phyloP scores from a whole-genome alignment of 2,797 vertebrate genomes.

The Myotis daubentonii region DNA sequence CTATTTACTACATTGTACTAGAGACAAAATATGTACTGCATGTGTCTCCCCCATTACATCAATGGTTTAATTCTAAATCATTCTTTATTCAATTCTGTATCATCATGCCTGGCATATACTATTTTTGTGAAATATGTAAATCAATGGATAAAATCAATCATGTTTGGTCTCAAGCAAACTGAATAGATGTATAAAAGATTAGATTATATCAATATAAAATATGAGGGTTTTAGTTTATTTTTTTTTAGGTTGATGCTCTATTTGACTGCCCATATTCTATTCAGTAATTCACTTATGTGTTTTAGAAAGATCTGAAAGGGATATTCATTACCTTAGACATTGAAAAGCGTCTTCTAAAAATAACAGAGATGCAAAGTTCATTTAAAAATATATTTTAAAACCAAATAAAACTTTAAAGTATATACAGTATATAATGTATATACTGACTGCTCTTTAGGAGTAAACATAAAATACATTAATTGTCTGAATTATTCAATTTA shows the following conservation, averaged over 20 bases:
- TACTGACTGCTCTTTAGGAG: neutral
- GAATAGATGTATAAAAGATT: neutral
- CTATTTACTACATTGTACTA: neutral
- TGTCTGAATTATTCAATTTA: neutral
- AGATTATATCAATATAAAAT: neutral
- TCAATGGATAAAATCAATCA: neutral
- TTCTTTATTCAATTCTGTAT: neutral
- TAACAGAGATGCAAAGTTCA: neutral
- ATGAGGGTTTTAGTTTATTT: neutral
- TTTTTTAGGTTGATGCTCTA: neutral
- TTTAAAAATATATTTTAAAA: constrained; percentile 10
- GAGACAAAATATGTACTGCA: neutral
- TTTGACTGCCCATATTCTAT: neutral
- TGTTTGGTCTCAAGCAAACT: neutral
- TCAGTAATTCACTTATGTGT: neutral
- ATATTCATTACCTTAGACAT: neutral
- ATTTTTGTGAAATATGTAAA: neutral
- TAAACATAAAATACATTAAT: neutral
- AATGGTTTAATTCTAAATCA: neutral
- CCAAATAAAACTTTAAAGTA: constrained; percentile 28
- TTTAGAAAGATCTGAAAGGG: constrained; percentile 17
- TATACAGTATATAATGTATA: neutral
- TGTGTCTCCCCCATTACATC: neutral
- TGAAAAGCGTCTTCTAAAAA: constrained; percentile 34
- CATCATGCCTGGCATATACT: neutral